Conservation (phyloP, 2,113 vertebrate species). For the Eublepharis macularius region DNA sequence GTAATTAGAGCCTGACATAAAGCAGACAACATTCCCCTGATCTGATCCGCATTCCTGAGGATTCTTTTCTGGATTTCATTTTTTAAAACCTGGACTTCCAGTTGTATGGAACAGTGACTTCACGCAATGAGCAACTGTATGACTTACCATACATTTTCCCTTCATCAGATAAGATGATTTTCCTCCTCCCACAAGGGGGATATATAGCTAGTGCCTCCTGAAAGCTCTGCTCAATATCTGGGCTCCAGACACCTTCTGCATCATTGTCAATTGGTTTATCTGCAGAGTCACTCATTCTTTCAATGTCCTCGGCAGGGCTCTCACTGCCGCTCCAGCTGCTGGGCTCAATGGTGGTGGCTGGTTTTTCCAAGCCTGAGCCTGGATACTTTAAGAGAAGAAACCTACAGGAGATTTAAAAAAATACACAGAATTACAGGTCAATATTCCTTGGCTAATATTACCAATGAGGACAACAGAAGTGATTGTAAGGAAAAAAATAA, state of each 20-base stretch:
- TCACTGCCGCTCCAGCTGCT: conserved; percentile 99
- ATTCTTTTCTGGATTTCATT: not conserved
- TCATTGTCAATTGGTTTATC: conserved; percentile 98
- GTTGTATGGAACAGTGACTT: conserved; percentile 5
- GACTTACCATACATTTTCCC: conserved; percentile 99
- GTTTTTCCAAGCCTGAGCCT: conserved; percentile 95
- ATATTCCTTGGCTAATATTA: conserved; percentile 30
- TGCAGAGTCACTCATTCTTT: conserved; percentile 97
- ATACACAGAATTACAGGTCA: conserved; percentile 16
- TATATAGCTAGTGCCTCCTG: conserved; percentile 99
- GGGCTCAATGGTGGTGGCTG: conserved; percentile 95
- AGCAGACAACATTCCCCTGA: not conserved
- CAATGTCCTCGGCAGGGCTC: conserved; percentile 98
- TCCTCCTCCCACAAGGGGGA: conserved; percentile 96
- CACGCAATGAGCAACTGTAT: conserved; percentile 12
- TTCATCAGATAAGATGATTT: conserved; percentile 99
- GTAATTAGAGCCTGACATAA: not conserved
- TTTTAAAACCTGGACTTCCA: conserved; percentile 11
- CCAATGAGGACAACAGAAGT: not conserved
- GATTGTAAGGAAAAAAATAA: not conserved
- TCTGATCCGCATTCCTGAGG: not conserved
- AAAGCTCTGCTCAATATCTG: conserved; percentile 99
- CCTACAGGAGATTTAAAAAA: conserved; percentile 79
- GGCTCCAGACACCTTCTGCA: conserved; percentile 98
- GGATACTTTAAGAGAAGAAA: conserved; percentile 90